phyloP scores from a whole-genome alignment of 2,113 vertebrate genomes.

The Amphiprion percula region DNA sequence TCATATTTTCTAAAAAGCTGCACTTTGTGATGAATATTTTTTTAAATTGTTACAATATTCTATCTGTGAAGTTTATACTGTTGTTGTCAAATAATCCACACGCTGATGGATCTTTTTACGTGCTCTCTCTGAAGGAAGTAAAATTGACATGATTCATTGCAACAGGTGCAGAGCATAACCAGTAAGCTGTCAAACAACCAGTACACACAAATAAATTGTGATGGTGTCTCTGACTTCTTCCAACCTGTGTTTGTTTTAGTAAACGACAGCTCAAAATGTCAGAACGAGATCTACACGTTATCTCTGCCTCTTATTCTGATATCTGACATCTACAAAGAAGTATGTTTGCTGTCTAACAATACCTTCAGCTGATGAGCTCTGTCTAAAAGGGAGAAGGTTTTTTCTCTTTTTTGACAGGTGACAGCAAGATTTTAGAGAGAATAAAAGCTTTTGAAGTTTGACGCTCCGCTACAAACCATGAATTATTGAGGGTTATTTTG shows the following conservation, averaged over 20 bases:
- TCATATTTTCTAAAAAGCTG: conserved; percentile 62
- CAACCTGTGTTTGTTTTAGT: conserved; percentile 31
- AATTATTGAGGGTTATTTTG: too few species aligned
- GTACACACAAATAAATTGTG: conserved; percentile 58
- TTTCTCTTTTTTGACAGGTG: too few species aligned
- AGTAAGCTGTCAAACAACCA: conserved; percentile 27
- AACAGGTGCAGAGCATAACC: conserved; percentile 2
- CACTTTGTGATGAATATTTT: conserved; percentile 62
- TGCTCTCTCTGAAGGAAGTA: conserved; percentile 28
- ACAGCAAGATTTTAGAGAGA: too few species aligned
- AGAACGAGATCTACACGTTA: background rate
- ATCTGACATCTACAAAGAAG: background rate
- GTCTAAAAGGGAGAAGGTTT: too few species aligned
- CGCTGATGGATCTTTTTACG: conserved; percentile 40
- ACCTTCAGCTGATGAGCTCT: too few species aligned
- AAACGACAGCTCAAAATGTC: background rate
- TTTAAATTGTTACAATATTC: conserved; percentile 33
- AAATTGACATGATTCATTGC: background rate
- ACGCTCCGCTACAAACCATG: too few species aligned
- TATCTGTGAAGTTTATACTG: conserved; percentile 39
- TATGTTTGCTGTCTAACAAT: background rate
- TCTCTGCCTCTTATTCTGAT: background rate
- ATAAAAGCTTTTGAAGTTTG: too few species aligned
- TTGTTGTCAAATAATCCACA: conserved; percentile 20
- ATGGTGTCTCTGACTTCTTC: conserved; percentile 6